Base-by-base conservation (phyloP, 2,888 invertebrate genomes). In the Sinodicranocentrus sp. region DNA sequence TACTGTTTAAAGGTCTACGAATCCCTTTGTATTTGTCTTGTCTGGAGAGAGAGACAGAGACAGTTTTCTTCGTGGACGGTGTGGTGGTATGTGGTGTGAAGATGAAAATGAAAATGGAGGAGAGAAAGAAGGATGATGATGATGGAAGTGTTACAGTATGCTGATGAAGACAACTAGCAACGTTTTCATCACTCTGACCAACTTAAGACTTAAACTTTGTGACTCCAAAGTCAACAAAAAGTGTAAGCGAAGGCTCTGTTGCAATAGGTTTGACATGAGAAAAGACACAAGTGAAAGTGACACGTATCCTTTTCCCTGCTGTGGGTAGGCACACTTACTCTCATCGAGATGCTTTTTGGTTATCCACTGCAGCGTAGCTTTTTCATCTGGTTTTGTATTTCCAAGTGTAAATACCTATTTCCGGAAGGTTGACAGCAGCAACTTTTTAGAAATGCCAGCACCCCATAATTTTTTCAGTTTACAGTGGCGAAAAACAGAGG, bases 221-320 rank as follows among this genome's bases (percentile, higher is more conserved):
- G 68, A 70, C 78, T 78, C 39, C 25, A 70, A 78, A 78, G 78
- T 78, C 78, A 78, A 78, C 78, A 78, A 48, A 77, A 44, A 10
- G 33, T 33, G 33, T 48, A 15, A 57, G 57, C 5, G 21, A 57
- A 57, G 28, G 8, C 33, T 54, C 17, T 48, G 57, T 67, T 63
- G 68, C 68, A 77, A 70, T 21, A 61, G 48, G 25, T 52, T n/a
- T 70, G 70, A 70, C 78, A 61, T 78, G 78, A 70, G 78, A 78
- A 78, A n/a, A 70, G 70, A 48, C 68, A 19, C 78, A 78, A 70
- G 68, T 78, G 78, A 78, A 70, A 78, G 70, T 78, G 78, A 78
- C 78, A 78, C 59, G 70, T 68, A 57, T 63, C 63, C 61, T 21
- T 23, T 17, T 68, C 52, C 54, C 25, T 68, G 77, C 77, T 68